Conservation (phyloP, 2,797 vertebrate genomes). For the Rhodeus uyekii region DNA sequence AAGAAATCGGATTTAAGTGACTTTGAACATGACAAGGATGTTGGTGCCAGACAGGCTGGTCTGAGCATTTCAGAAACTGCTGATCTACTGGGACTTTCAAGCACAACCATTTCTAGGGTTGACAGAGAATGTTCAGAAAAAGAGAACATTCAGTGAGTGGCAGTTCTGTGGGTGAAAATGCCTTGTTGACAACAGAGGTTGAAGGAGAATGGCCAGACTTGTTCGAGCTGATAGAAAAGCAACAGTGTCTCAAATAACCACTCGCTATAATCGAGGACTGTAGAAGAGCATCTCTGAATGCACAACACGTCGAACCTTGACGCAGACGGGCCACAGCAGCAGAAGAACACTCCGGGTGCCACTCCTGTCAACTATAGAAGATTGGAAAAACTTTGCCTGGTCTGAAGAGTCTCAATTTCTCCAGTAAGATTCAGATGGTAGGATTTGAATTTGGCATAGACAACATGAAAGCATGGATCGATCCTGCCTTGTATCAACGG, state of each 20-base stretch:
- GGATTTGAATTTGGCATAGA: background rate
- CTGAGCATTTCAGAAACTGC: background rate
- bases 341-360: background rate
- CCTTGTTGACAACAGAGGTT: conserved; percentile 56
- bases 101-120: background rate
- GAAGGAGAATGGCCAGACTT: conserved; percentile 49
- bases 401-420: background rate
- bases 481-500: background rate
- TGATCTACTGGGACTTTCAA: background rate
- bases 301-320: background rate
- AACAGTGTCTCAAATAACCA: background rate
- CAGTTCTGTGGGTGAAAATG: conserved; percentile 51
- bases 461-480: background rate
- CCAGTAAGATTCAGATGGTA: background rate
- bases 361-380: background rate
- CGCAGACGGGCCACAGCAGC: background rate
- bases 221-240: conserved; percentile 22
- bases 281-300: background rate
- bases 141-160: conserved; percentile 36
- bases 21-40: background rate
- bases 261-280: background rate
- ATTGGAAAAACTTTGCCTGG: background rate
- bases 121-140: background rate
- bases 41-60: background rate
- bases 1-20: background rate